These are phyloP conservation scores for Malachius bipustulatus DNA, from an alignment of 2,888 invertebrate genomes.

Conservation along the genomic window DNA sequence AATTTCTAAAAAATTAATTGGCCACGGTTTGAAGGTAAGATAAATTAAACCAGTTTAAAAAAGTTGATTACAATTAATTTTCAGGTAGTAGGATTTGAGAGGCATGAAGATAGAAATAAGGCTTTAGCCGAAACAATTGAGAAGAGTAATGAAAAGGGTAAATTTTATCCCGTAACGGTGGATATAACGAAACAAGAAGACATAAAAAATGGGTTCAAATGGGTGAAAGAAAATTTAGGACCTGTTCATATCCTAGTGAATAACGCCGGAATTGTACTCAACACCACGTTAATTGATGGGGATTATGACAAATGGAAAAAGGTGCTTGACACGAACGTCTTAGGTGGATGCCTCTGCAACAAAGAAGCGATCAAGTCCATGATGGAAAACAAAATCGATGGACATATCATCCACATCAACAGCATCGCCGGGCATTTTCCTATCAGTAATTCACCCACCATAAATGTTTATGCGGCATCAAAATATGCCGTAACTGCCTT, in stretches of 20 bases:
- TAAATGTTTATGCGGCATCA: constrained; percentile 18
- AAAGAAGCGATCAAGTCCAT: constrained; percentile 16
- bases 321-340: constrained; percentile 16
- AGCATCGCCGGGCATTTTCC: constrained; percentile 16
- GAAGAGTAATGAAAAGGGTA: no score
- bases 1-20: no score
- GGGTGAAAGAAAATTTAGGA: no score
- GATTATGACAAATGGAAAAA: constrained; percentile 19
- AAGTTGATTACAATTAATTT: no score
- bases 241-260: no score
- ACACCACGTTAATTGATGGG: constrained; percentile 16
- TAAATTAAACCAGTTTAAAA: no score
- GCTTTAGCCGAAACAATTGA: no score
- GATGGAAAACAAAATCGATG: constrained; percentile 15
- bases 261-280: no score
- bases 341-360: constrained; percentile 14
- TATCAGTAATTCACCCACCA: constrained; percentile 10
- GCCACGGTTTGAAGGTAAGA: no score
- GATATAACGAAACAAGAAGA: constrained; percentile 24
- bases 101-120: no score
- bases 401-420: no score
- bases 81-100: no score
- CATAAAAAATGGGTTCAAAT: constrained; percentile 21
- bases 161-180: constrained; percentile 19
- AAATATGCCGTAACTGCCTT: constrained; percentile 20